Evolutionary conservation across 2,113 vertebrate species (phyloP).

Genomic region (Rattus rattus): DNA sequence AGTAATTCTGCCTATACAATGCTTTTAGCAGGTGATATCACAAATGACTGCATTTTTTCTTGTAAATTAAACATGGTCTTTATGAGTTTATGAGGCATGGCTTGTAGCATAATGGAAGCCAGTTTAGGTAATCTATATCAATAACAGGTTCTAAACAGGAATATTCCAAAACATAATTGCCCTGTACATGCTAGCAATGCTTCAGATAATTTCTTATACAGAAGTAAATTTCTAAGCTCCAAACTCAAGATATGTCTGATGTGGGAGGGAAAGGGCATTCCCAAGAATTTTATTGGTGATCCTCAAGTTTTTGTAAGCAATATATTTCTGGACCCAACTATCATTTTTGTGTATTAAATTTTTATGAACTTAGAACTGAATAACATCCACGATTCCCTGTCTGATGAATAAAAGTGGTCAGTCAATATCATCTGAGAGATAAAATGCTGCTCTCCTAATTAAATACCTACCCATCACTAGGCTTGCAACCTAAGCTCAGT

Average conservation of each 20-base stretch:
- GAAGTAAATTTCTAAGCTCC: not conserved
- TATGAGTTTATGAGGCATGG: not conserved
- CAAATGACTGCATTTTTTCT: not conserved
- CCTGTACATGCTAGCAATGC: not conserved
- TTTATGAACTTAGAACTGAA: not conserved
- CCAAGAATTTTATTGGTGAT: not conserved
- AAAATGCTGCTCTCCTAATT: not conserved
- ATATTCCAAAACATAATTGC: not conserved
- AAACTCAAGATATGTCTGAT: not conserved
- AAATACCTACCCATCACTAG: not conserved
- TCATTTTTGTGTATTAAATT: not conserved
- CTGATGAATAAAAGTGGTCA: not conserved
- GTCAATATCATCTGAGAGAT: not conserved
- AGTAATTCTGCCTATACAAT: not conserved
- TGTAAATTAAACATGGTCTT: not conserved
- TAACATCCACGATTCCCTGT: not conserved
- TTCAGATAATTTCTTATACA: not conserved
- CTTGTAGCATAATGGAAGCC: not conserved
- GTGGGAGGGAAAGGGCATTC: fast-evolving
- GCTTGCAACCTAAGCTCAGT: not conserved
- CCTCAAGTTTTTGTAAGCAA: not conserved
- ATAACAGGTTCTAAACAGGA: not conserved
- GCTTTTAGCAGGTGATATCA: not conserved
- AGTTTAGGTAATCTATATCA: not conserved
- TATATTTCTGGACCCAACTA: not conserved